Percentiles rank a stretch among this genome's conserved stretches.
phyloP scores from a whole-genome alignment of 92 coral and sea anemone species.

The Chrysogorgia sp. region DNA sequence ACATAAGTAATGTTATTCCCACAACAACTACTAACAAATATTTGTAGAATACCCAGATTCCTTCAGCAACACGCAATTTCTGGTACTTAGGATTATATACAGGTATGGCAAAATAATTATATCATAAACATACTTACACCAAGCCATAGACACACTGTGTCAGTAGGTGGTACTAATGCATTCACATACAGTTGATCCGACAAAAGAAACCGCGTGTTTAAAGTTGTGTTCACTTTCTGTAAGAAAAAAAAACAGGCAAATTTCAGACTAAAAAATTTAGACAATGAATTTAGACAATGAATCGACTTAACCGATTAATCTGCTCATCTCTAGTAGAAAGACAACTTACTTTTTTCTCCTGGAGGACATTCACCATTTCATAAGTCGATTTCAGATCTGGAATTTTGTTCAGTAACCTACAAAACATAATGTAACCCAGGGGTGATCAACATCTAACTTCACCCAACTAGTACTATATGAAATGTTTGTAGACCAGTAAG shows the following conservation, averaged over 20 bases:
- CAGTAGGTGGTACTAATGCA: slow-evolving; percentile 94
- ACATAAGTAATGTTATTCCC: no score
- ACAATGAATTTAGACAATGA: neutral
- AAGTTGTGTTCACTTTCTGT: slow-evolving; percentile 70
- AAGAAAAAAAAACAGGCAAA: neutral
- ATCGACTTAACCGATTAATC: no score
- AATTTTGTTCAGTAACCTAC: slow-evolving; percentile 83
- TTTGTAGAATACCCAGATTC: no score
- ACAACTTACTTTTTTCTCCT: slow-evolving; percentile 68
- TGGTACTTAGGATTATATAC: neutral
- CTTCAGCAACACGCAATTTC: neutral
- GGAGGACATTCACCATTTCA: slow-evolving; percentile 85
- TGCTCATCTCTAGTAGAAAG: neutral
- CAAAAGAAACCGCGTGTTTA: slow-evolving; percentile 85
- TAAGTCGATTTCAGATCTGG: slow-evolving; percentile 89
- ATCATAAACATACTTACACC: slow-evolving; percentile 69
- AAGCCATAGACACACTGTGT: slow-evolving; percentile 95
- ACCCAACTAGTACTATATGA: no score
- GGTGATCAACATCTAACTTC: no score
- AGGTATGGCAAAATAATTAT: neutral
- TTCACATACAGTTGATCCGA: slow-evolving; percentile 91
- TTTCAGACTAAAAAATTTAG: neutral
- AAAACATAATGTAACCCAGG: no score
- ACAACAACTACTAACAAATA: no score
- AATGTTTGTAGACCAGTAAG: no score